Evolutionary conservation across 2,888 invertebrate genomes (phyloP), one percentile per base, ranked within the genome.

Genomic region (Drosophila mercatorum): DNA sequence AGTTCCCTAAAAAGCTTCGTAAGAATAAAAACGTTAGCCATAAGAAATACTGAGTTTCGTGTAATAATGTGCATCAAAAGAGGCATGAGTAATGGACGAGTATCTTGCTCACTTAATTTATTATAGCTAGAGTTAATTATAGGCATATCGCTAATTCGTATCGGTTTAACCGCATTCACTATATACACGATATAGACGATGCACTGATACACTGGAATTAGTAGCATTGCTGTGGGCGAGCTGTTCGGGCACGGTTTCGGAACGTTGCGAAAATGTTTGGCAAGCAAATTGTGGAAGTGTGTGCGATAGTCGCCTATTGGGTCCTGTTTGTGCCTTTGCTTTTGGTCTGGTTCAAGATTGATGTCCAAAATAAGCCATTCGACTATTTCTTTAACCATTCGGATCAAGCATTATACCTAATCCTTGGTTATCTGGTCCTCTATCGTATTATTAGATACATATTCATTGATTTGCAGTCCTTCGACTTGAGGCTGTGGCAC

Each of bases 211-310:
- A 44, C 14, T 41, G 1, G 2, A 22, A 17, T 64, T 51, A 75
- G 75, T 65, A 46, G 8, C 2, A 28, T 4, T 28, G 1, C n/a
- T 5, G 41, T 17, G 22, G 2, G 0, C 61, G 46, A 51, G 5
- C 44, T 7, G 55, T 11, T 26, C 41, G 55, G 53, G 26, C 6
- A 52, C 10, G 8, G 22, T 22, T 22, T 22, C 22, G 22, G 22
- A 22, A 22, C 3, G 7, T n/a, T 14, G 14, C 5, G 2, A 60
- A 63, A 40, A 77, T 77, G 77, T 67, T 77, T 49, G 64, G 41
- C 14, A 69, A 78, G 38, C 26, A 78, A 52, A 36, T 74, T 2
- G 11, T 77, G n/a, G 77, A 78, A 64, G 34, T 67, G 28, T 74
- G 74, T 7, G 51, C 47, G 2, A 59, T 77, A 10, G 5, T 8